Percentiles rank a stretch among this genome's conserved stretches.
Evolutionary conservation across 1,140 invertebrate genomes (phyloP).

Genomic region (Lucilia cuprina): DNA sequence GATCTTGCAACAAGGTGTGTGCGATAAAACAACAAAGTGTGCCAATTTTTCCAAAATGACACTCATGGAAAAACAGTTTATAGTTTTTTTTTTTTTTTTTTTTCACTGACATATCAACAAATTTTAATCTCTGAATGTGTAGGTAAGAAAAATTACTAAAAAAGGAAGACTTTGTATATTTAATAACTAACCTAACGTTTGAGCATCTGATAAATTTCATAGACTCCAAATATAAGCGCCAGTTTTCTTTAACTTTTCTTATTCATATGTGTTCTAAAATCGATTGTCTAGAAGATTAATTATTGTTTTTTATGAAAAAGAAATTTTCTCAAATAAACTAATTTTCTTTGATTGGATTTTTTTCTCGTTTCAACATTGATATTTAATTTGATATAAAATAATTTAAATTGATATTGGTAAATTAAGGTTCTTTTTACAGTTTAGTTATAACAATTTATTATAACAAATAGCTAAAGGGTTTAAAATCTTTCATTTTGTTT

Average conservation of each 20-base stretch:
- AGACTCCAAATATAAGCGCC: not conserved
- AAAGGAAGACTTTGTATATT: no score
- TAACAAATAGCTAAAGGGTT: constrained; percentile 1
- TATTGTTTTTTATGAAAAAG: not conserved
- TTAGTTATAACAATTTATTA: not conserved
- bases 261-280: not conserved
- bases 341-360: not conserved
- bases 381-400: not conserved
- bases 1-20: not conserved
- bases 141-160: no score
- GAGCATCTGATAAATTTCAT: not conserved
- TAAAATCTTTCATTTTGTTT: not conserved
- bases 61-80: not conserved
- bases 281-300: not conserved
- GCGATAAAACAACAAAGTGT: not conserved
- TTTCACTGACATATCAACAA: no score
- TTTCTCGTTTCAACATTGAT: not conserved
- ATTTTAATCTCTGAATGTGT: no score
- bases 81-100: not conserved
- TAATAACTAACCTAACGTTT: no score
- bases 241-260: not conserved
- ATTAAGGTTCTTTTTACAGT: no score
- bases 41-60: not conserved
- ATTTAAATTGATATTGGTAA: not conserved
- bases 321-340: not conserved